Conservation (phyloP, 2,888 invertebrate species). For the Philereme transversata region DNA sequence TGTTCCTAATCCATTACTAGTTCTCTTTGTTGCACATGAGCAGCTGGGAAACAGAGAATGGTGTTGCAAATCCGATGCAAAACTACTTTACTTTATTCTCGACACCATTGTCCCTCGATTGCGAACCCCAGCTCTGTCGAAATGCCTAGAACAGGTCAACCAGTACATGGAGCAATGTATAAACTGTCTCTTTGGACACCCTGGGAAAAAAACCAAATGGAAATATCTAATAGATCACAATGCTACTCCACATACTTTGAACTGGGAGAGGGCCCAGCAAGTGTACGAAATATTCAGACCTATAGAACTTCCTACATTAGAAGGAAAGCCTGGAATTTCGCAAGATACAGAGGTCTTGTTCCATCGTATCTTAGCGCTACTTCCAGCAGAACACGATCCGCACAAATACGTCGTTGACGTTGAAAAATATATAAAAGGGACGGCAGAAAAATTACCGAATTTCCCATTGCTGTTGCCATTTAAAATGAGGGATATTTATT, state of each 20-base stretch:
- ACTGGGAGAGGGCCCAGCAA: conserved; percentile 90
- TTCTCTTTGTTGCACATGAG: conserved; percentile 93
- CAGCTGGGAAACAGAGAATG: conserved; percentile 90
- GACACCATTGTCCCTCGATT: conserved; percentile 89
- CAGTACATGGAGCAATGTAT: conserved; percentile 92
- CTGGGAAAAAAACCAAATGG: conserved; percentile 86
- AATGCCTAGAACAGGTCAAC: conserved; percentile 87
- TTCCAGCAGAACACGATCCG: conserved; percentile 88
- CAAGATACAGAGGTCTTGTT: conserved; percentile 91
- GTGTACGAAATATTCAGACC: conserved; percentile 93
- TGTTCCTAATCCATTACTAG: conserved; percentile 88
- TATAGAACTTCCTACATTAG: conserved; percentile 90
- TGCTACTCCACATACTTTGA: conserved; percentile 86
- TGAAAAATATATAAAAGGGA: conserved; percentile 87
- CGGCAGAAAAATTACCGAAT: conserved; percentile 79
- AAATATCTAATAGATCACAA: conserved; percentile 90
- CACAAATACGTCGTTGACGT: conserved; percentile 85
- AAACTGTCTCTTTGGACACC: conserved; percentile 94
- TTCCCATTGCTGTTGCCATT: conserved; percentile 82
- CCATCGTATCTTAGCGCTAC: conserved; percentile 86
- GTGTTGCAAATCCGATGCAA: conserved; percentile 91
- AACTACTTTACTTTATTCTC: conserved; percentile 90
- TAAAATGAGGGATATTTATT: conserved; percentile 90
- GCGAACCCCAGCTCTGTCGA: conserved; percentile 86
- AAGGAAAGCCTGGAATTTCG: conserved; percentile 91